A percentile compares a stretch with the other conserved stretches of the same genome.
Conservation (phyloP, 1,140 invertebrate genomes). For the Metopolophium dirhodum region DNA sequence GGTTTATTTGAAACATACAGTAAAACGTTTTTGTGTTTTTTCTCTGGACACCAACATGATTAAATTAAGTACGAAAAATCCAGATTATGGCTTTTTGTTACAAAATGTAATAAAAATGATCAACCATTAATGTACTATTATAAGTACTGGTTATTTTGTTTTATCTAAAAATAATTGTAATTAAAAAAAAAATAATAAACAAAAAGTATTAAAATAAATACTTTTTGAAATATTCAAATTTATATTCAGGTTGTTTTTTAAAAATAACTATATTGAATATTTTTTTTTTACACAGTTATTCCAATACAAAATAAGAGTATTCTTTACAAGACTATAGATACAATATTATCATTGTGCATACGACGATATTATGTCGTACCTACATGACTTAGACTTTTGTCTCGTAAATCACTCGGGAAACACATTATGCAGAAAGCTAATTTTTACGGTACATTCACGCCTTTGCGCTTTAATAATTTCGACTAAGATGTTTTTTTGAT, state of each 20-base stretch:
- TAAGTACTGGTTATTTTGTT: no score
- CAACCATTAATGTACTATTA: no score
- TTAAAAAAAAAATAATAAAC: no score
- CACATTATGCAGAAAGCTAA: not conserved
- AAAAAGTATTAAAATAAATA: no score
- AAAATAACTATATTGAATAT: not conserved
- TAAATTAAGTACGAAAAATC: no score
- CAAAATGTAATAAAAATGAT: no score
- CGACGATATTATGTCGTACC: not conserved
- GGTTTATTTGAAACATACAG: no score
- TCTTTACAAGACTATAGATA: not conserved
- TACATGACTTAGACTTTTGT: not conserved
- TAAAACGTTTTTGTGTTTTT: no score
- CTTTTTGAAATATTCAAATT: no score
- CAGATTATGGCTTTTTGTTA: no score
- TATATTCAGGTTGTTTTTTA: not conserved
- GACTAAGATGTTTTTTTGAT: not conserved
- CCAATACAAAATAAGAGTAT: not conserved
- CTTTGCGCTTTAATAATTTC: not conserved
- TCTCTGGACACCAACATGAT: no score
- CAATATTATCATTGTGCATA: not conserved
- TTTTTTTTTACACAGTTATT: not conserved
- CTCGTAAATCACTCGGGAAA: not conserved
- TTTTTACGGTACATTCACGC: not conserved
- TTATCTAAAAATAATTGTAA: no score